A percentile compares a stretch with the other conserved stretches of the same genome.
Conservation (phyloP, 2,888 invertebrate genomes). For the Meganola albula region DNA sequence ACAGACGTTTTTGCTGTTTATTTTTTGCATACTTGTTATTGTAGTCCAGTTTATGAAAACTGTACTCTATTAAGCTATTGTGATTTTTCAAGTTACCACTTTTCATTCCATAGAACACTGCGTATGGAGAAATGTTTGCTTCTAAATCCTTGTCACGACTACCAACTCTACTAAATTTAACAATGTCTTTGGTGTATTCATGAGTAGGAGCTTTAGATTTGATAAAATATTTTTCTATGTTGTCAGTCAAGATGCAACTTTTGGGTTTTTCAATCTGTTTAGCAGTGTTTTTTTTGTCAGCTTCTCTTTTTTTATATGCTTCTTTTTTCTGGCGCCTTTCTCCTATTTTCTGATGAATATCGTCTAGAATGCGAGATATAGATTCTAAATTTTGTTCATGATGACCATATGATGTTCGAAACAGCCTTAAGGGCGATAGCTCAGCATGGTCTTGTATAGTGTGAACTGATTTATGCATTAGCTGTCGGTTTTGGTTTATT, state of each 20-base stretch:
- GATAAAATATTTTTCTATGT: conserved; percentile 35
- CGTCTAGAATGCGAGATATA: conserved; percentile 28
- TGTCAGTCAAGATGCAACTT: conserved; percentile 28
- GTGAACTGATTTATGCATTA: conserved; percentile 12
- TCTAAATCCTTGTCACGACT: conserved; percentile 33
- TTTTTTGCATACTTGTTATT: no score
- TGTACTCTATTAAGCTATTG: no score
- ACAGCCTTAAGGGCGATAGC: conserved; percentile 18
- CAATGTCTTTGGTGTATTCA: conserved; percentile 9
- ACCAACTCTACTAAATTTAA: conserved; percentile 27
- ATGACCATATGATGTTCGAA: conserved; percentile 9
- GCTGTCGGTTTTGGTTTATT: conserved; percentile 30
- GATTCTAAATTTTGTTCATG: conserved; percentile 26
- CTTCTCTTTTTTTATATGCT: conserved; percentile 33
- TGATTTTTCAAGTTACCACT: no score
- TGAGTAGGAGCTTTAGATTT: conserved; percentile 28
- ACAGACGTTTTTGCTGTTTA: no score
- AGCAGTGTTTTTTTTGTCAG: conserved; percentile 9
- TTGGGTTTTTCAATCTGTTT: conserved; percentile 28
- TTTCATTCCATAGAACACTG: conserved; percentile 52
- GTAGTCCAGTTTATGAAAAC: no score
- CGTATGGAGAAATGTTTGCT: conserved; percentile 38
- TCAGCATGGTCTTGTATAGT: conserved; percentile 23
- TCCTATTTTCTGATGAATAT: conserved; percentile 27
- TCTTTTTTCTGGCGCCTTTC: conserved; percentile 25